Evolutionary conservation across 2,113 vertebrate genomes (phyloP), one percentile per base, ranked within the genome.

Genomic region (Craseonycteris thonglongyai): DNA sequence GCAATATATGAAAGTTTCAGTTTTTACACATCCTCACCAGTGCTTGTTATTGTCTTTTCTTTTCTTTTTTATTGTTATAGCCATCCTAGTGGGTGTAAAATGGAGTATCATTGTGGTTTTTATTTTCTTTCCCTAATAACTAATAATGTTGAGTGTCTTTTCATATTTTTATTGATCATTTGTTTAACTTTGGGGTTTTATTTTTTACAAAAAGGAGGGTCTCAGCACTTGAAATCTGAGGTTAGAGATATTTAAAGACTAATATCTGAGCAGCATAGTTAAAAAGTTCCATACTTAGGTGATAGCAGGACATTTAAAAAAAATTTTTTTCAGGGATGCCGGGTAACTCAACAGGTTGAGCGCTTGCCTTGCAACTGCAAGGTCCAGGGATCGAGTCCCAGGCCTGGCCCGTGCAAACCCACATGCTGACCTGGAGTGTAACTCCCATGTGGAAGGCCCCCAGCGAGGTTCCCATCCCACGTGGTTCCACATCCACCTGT

Each of bases 221-320:
- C 33, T 92, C 2, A 80, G 13, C 84, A 69, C 51, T 89, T 95
- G 21, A 92, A 76, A 63, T 94, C 16, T 87, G 40, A 72, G 38
- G 30, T 58, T 95, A 95, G 49, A 61, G 76, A 80, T 63, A 15
- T 65, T 38, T 91, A 26, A 86, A 94, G 91, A 82, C 12, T 76
- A 66, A 22, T 47, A 74, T 22, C 33, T 51, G 3, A 28, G 3
- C 33, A 78, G 13, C 30, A 83, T 40, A 65, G 87, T 72, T 76
- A 69, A 87, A 93, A 33, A 12, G 69, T 72, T 90, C 13, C 7
- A 16, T 91, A 75, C 18, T 4, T 84, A 75, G 35, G 24, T 75
- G 16, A 65, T 71, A 82, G 63, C 45, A 79, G 75, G 21, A 63
- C 22, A 40, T 95, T 65, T 45, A 51, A 51, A n/a, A 38, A 16